Base-by-base conservation (phyloP, 2,797 vertebrate genomes). In the Rhinophrynus dorsalis region DNA sequence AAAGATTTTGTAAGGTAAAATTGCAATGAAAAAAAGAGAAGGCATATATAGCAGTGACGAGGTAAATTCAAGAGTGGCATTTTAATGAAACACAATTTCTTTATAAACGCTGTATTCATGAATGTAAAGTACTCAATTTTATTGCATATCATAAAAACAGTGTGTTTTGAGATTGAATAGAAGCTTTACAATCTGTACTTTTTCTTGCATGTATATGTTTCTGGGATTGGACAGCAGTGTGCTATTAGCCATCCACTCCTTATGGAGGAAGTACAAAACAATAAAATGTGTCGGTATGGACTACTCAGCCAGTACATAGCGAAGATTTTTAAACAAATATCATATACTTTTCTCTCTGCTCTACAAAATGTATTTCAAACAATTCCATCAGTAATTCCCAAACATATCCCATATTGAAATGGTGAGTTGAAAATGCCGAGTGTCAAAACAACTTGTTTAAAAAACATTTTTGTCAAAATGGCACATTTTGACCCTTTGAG, bases 31-130 rank as follows among this genome's bases (percentile, higher is more conserved):
- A 33, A 9, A 47, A 58, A 35, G 33, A 54, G 35, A 35, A 20
- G 18, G 21, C 29, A 21, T 47, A n/a, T 23, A 57, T 12, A 57
- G 37, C 30, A 24, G 10, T 45, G 29, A 30, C 27, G 9, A 21
- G 17, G 52, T 8, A 23, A 37, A n/a, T 23, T 48, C 27, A 20
- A 26, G 30, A 23, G 23, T n/a, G 21, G n/a, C 20, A 20, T 42
- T 62, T 64, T 38, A 37, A 64, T 51, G 45, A 51, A 51, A 67
- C 51, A 24, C 42, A 48, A 50, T 59, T 68, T 59, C 15, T 50
- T 10, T 40, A n/a, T 51, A 59, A 68, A 59, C 33, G 45, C 48
- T 51, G 17, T 59, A 29, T 59, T 68, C 66, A 40, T 50, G 44
- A 68, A 50, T 51, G 55, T 59, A 40, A 59, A 50, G 48, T 48